Conservation (phyloP, 1,140 invertebrate species). For the Drosophila asahinai region DNA sequence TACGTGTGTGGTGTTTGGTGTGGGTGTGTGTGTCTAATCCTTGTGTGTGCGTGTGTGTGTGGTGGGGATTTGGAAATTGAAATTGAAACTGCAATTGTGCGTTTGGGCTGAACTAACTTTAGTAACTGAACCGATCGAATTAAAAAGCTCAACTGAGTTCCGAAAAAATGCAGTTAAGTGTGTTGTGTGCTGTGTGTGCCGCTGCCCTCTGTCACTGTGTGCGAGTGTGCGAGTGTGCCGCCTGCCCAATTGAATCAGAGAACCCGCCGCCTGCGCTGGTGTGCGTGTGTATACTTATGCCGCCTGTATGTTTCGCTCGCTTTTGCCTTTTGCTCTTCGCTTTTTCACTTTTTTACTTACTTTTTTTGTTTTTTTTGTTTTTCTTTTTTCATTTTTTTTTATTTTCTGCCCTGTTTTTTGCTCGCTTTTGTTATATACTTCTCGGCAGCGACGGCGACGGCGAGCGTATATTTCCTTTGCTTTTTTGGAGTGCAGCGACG, state of each 20-base stretch:
- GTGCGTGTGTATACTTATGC: constrained; percentile 35
- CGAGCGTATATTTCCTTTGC: constrained; percentile 45
- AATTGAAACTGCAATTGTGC: constrained; percentile 60
- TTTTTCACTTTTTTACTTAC: constrained; percentile 46
- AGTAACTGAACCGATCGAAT: constrained; percentile 85
- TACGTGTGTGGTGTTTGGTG: too few relatives aligned
- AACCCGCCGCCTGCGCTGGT: constrained; percentile 40
- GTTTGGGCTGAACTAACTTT: constrained; percentile 83
- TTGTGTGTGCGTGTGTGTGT: background rate
- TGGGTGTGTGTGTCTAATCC: constrained; percentile 8
- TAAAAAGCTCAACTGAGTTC: constrained; percentile 85
- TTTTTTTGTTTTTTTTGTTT: constrained; percentile 14
- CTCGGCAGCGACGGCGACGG: constrained; percentile 19
- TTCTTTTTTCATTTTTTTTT: too few relatives aligned
- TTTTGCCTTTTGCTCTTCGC: constrained; percentile 19
- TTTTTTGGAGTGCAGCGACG: constrained; percentile 69
- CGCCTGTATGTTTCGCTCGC: constrained; percentile 45
- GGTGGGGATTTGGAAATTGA: constrained; percentile 20
- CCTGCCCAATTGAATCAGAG: constrained; percentile 82
- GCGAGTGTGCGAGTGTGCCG: constrained; percentile 35
- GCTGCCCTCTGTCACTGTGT: constrained; percentile 34
- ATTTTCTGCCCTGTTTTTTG: constrained; percentile 33
- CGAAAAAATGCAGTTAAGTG: constrained; percentile 84
- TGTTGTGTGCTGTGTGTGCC: constrained; percentile 50
- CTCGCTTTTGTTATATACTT: constrained; percentile 56